phyloP scores from a whole-genome alignment of 1,140 invertebrate genomes.

The Drosophila trapezifrons region DNA sequence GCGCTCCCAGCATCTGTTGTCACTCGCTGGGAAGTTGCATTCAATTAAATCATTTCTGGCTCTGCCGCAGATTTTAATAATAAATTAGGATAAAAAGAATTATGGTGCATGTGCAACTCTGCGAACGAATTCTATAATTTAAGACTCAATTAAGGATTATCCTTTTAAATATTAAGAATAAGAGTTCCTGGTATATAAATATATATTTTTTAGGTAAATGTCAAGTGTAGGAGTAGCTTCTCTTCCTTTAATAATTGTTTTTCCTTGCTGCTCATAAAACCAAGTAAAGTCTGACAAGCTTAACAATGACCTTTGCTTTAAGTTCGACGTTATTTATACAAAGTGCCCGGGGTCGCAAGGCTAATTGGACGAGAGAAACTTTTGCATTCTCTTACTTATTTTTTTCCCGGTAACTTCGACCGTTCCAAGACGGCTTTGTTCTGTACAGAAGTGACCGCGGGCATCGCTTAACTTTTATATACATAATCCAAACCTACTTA shows the following conservation, averaged over 20 bases:
- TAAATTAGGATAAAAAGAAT: neutral
- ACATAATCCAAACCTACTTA: slow-evolving; percentile 15
- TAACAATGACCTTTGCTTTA: slow-evolving; percentile 12
- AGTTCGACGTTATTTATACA: slow-evolving; percentile 11
- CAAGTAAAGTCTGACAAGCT: neutral
- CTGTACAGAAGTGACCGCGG: slow-evolving; percentile 6
- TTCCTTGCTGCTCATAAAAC: too few species aligned
- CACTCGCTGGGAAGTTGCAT: slow-evolving; percentile 13
- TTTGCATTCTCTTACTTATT: slow-evolving; percentile 14
- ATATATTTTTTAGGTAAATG: neutral
- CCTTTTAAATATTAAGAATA: neutral
- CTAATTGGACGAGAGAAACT: slow-evolving; percentile 43
- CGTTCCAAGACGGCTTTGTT: neutral
- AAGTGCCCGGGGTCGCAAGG: slow-evolving; percentile 17
- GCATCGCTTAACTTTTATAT: slow-evolving; percentile 28
- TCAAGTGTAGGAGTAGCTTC: neutral
- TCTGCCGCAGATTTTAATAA: neutral
- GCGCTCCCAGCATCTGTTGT: neutral
- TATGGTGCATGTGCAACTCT: too few species aligned
- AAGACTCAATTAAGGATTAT: neutral
- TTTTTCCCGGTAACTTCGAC: slow-evolving; percentile 14
- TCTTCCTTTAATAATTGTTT: neutral
- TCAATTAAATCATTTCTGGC: slow-evolving; percentile 4
- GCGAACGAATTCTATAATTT: neutral
- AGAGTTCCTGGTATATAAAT: too few species aligned